These are phyloP conservation scores for Haliclona indistincta DNA, from an alignment of 37 sponge, comb jelly and placozoan species.

Conservation along the genomic window DNA sequence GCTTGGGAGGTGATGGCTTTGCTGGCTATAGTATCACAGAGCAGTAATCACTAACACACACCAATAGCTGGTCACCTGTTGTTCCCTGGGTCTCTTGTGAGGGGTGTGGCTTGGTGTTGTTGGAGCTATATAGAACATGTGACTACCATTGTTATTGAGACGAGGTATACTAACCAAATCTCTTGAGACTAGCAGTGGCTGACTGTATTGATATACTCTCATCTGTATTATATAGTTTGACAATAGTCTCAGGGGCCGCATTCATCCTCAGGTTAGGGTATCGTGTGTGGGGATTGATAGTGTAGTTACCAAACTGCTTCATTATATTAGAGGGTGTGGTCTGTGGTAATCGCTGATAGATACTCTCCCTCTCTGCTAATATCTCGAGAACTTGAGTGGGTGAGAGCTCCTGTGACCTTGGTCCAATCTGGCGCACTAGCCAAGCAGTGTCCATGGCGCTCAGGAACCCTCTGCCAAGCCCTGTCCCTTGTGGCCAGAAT, in stretches of 20 bases:
- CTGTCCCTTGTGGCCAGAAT: conserved; percentile 98
- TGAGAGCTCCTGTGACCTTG: background rate
- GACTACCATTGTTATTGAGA: too few relatives aligned
- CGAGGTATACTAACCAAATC: too few relatives aligned
- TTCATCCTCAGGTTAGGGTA: conserved; percentile 55
- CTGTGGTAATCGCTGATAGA: conserved; percentile 89
- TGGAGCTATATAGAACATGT: too few relatives aligned
- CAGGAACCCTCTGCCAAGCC: conserved; percentile 92
- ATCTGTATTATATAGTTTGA: conserved; percentile 34
- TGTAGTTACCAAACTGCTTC: conserved; percentile 61
- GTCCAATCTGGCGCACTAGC: conserved; percentile 77
- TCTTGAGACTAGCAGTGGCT: too few relatives aligned
- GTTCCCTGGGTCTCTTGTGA: background rate
- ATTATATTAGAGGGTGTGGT: conserved; percentile 85
- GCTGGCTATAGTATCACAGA: background rate
- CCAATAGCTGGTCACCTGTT: background rate
- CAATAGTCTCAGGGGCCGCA: background rate
- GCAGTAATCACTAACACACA: background rate
- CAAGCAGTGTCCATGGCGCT: conserved; percentile 94
- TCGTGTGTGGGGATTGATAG: conserved; percentile 82
- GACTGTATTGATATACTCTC: background rate
- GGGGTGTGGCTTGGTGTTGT: too few relatives aligned
- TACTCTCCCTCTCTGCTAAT: conserved; percentile 82
- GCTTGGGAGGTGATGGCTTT: background rate
- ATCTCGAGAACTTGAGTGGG: conserved; percentile 51